Conservation (phyloP, 2,888 invertebrate species). For the Euplagia quadripunctaria region DNA sequence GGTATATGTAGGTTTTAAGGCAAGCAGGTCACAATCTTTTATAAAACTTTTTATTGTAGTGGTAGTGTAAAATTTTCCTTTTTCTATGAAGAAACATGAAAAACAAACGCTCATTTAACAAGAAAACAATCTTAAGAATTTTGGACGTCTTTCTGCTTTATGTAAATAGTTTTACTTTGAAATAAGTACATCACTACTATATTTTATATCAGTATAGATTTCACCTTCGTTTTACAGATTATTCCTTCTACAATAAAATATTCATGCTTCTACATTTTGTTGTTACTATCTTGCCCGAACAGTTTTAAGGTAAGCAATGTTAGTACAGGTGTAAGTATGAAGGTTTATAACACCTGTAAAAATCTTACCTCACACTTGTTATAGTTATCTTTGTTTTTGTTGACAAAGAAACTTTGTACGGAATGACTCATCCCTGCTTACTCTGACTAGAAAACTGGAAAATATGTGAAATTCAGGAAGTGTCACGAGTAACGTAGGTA, state of each 20-base stretch:
- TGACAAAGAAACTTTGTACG: constrained; percentile 43
- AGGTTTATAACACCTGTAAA: constrained; percentile 52
- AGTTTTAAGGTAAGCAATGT: constrained; percentile 41
- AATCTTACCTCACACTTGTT: constrained; percentile 47
- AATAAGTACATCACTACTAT: not conserved
- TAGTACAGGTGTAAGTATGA: constrained; percentile 43
- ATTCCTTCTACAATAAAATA: not conserved
- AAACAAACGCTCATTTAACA: not conserved
- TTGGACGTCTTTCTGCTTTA: not conserved
- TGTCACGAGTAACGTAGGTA: constrained; percentile 21
- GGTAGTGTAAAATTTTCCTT: not conserved
- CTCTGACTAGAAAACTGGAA: constrained; percentile 13
- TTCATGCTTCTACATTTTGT: constrained; percentile 11
- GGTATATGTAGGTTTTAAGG: not conserved
- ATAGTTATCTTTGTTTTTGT: constrained; percentile 38
- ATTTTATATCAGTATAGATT: not conserved
- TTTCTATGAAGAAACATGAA: not conserved
- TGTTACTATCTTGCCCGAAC: constrained; percentile 32
- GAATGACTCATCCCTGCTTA: constrained; percentile 39
- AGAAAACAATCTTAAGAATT: not conserved
- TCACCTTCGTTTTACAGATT: not conserved
- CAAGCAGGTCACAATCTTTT: not conserved
- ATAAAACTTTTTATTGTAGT: too few species aligned
- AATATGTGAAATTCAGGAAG: constrained; percentile 28
- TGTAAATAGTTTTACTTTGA: not conserved